These are phyloP conservation scores for Penaeus japonicus DNA, from an alignment of 1,140 invertebrate species.

Conservation along the genomic window DNA sequence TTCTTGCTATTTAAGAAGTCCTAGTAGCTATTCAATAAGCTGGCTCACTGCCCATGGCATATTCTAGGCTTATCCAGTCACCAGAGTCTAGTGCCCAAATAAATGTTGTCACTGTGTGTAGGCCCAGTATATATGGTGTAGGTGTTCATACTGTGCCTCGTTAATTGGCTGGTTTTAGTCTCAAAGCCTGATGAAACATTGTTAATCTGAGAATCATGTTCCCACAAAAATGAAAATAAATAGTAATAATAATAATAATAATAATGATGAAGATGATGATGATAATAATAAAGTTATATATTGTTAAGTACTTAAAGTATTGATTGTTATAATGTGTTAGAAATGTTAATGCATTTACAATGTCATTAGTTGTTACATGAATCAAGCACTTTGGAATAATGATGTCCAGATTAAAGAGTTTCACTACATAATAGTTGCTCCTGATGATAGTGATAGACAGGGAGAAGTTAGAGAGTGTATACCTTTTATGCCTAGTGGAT, in stretches of 20 bases:
- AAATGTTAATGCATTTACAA: no score
- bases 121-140: slow-evolving; percentile 11
- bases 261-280: slow-evolving; percentile 24
- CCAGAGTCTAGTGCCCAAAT: slow-evolving; percentile 7
- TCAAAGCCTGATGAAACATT: slow-evolving; percentile 14
- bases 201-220: slow-evolving; percentile 19
- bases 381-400: not conserved
- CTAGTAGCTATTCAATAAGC: slow-evolving; percentile 23
- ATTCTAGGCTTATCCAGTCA: slow-evolving; percentile 4
- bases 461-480: slow-evolving; percentile 30
- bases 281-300: slow-evolving; percentile 20
- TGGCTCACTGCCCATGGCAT: slow-evolving; percentile 30
- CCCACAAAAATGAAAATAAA: not conserved
- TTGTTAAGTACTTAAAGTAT: slow-evolving; percentile 13
- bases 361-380: not conserved
- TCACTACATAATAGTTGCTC: slow-evolving; percentile 32
- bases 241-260: not conserved
- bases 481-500: slow-evolving; percentile 28
- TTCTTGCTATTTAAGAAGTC: slow-evolving; percentile 14
- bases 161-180: slow-evolving; percentile 13
- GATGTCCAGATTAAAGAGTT: slow-evolving; percentile 25
- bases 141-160: slow-evolving; percentile 20
- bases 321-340: slow-evolving; percentile 1
- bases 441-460: slow-evolving; percentile 25
- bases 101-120: slow-evolving; percentile 18